Percentiles rank a stretch among this genome's conserved stretches.
Evolutionary conservation across 2,888 invertebrate species (phyloP).

Genomic region (Eueremaeus valkanovi): DNA sequence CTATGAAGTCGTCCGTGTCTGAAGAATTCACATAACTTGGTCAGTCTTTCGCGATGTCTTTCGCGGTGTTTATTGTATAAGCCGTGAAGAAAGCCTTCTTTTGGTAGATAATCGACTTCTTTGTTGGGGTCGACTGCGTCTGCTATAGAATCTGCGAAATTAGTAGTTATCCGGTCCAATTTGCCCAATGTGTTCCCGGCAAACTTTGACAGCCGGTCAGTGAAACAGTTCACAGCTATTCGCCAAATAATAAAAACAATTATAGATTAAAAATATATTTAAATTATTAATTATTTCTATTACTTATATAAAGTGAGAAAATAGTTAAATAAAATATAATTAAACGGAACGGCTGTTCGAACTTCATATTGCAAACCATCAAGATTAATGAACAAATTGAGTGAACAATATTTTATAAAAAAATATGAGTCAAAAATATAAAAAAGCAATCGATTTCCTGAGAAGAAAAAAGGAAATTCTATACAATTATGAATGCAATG

Average conservation of each 20-base stretch:
- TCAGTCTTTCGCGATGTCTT: constrained; percentile 4
- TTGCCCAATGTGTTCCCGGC: not conserved
- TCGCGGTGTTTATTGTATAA: constrained; percentile 17
- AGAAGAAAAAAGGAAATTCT: too few relatives aligned
- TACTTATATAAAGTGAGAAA: too few relatives aligned
- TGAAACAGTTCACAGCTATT: not conserved
- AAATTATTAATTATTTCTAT: too few relatives aligned
- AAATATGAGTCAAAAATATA: too few relatives aligned
- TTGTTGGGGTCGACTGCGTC: not conserved
- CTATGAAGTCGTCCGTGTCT: constrained; percentile 30
- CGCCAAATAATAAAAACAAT: not conserved
- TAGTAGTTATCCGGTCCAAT: not conserved
- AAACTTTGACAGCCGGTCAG: not conserved
- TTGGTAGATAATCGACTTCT: not conserved
- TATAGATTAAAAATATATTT: not conserved
- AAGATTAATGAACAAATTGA: too few relatives aligned
- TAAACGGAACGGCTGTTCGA: too few relatives aligned
- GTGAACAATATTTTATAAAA: too few relatives aligned
- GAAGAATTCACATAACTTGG: constrained; percentile 29
- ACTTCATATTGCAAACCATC: too few relatives aligned
- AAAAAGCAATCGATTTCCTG: too few relatives aligned
- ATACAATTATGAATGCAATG: too few relatives aligned
- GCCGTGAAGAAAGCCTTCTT: not conserved
- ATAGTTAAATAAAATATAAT: too few relatives aligned
- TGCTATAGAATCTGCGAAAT: not conserved